Conservation (phyloP, 2,888 invertebrate genomes). For the Deilephila elpenor region DNA sequence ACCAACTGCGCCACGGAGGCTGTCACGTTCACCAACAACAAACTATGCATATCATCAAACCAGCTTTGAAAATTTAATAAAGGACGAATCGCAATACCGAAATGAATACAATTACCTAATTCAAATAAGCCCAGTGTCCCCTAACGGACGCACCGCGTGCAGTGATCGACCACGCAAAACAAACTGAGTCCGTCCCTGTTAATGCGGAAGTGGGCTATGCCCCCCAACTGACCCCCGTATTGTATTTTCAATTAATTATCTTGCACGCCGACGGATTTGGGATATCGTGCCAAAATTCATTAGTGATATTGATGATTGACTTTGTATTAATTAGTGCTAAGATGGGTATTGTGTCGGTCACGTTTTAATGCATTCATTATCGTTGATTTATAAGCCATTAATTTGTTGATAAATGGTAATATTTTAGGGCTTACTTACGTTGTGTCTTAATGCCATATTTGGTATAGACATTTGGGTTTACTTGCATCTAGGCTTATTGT, state of each 20-base stretch:
- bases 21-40: background rate
- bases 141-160: slow-evolving; percentile 55
- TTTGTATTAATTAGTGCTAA: slow-evolving; percentile 48
- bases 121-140: slow-evolving; percentile 45
- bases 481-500: too few relatives aligned
- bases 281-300: slow-evolving; percentile 63
- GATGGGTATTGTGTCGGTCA: slow-evolving; percentile 4
- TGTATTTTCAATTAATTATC: slow-evolving; percentile 78
- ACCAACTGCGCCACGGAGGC: too few relatives aligned
- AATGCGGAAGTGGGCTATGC: slow-evolving; percentile 39
- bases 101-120: slow-evolving; percentile 33
- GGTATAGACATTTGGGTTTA: background rate
- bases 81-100: slow-evolving; percentile 11
- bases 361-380: background rate
- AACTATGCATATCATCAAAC: slow-evolving; percentile 7
- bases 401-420: background rate
- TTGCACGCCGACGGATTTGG: slow-evolving; percentile 53
- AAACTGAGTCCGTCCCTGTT: slow-evolving; percentile 48
- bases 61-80: slow-evolving; percentile 14
- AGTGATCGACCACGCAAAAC: slow-evolving; percentile 63
- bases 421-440: background rate
- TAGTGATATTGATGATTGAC: slow-evolving; percentile 68
- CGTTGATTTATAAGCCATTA: too few relatives aligned
- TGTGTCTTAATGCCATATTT: background rate
- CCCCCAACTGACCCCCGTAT: slow-evolving; percentile 46